phyloP scores from a whole-genome alignment of 1,140 invertebrate genomes.

The Temnothorax nylanderi region DNA sequence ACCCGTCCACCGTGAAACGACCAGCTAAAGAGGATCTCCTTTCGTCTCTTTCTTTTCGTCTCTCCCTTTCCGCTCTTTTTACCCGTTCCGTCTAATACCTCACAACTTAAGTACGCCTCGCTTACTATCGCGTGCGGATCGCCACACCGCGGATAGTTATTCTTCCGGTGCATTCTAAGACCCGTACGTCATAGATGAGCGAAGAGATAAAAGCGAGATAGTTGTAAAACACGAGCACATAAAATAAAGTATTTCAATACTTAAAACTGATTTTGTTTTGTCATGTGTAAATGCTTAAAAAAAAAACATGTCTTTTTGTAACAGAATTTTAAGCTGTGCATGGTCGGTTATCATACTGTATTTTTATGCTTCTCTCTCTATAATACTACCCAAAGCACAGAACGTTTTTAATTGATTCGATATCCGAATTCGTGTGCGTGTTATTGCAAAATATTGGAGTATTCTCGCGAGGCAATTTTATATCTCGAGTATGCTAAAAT shows the following conservation, averaged over 20 bases:
- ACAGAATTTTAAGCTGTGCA: background rate
- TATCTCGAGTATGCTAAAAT: background rate
- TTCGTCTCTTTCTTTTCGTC: conserved; percentile 12
- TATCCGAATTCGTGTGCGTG: background rate
- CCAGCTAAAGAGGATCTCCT: conserved; percentile 43
- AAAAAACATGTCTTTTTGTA: background rate
- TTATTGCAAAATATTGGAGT: conserved; percentile 39
- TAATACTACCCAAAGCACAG: background rate
- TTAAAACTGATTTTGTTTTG: background rate
- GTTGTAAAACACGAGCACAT: background rate
- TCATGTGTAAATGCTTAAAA: background rate
- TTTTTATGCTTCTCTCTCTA: background rate
- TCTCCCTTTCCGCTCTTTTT: background rate
- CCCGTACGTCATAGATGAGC: too few species aligned
- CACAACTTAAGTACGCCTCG: conserved; percentile 24
- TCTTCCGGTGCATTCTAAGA: background rate
- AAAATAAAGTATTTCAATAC: background rate
- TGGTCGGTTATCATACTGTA: background rate
- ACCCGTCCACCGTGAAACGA: conserved; percentile 58
- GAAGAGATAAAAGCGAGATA: background rate
- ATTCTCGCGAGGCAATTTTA: conserved; percentile 29
- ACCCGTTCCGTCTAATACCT: background rate
- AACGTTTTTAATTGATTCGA: conserved; percentile 45
- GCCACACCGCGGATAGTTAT: conserved; percentile 1
- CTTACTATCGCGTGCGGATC: background rate